phyloP scores from a whole-genome alignment of 2,888 invertebrate genomes.

The Drosophila pseudotakahashii region DNA sequence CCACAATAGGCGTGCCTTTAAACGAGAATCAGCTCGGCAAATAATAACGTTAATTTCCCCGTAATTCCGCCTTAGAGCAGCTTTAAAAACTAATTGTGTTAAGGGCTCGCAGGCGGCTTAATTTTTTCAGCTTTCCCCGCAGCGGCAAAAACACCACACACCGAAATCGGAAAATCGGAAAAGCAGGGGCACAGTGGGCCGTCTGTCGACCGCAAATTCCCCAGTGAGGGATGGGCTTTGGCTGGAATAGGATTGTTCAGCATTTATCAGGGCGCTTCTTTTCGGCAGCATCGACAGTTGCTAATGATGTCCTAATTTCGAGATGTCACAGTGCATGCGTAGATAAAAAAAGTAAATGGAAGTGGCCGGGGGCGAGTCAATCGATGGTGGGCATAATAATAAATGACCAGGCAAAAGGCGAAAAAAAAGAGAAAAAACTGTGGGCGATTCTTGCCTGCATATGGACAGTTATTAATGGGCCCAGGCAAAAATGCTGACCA shows the following conservation, averaged over 20 bases:
- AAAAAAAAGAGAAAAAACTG: background rate
- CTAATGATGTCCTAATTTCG: constrained; percentile 80
- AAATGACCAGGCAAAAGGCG: constrained; percentile 49
- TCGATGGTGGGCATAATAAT: constrained; percentile 66
- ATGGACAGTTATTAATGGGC: constrained; percentile 79
- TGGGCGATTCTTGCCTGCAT: constrained; percentile 48
- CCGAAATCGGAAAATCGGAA: constrained; percentile 11
- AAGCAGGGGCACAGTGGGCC: constrained; percentile 18
- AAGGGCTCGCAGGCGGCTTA: constrained; percentile 39
- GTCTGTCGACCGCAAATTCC: constrained; percentile 34
- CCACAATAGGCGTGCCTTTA: background rate
- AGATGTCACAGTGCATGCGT: constrained; percentile 70
- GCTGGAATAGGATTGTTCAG: constrained; percentile 22
- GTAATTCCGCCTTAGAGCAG: constrained; percentile 23
- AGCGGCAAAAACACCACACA: constrained; percentile 12
- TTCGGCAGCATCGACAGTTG: constrained; percentile 73
- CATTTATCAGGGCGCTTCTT: constrained; percentile 72
- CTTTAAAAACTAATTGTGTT: constrained; percentile 48
- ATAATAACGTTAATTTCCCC: constrained; percentile 33
- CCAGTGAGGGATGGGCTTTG: constrained; percentile 20
- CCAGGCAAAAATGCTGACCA: constrained; percentile 44
- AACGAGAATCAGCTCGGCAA: constrained; percentile 3
- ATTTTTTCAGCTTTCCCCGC: constrained; percentile 8
- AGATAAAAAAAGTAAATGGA: constrained; percentile 53
- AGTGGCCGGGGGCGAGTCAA: constrained; percentile 45